These are phyloP conservation scores for Manduca sexta DNA, from an alignment of 1,140 invertebrate genomes.

Conservation along the genomic window DNA sequence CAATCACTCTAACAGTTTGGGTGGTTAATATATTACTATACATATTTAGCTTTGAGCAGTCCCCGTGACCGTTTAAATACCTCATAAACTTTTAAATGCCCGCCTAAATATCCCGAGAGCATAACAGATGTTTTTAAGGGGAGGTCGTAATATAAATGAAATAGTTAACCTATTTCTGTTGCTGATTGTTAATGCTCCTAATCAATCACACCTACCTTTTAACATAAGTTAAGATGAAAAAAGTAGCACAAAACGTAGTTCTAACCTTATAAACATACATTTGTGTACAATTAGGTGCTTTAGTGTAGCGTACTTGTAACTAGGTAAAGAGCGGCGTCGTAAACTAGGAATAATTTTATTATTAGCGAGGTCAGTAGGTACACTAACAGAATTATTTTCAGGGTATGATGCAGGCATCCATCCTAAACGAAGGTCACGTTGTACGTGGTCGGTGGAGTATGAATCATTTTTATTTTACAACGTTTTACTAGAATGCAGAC, in stretches of 20 bases:
- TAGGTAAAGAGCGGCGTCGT: constrained; percentile 29
- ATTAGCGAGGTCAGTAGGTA: constrained; percentile 27
- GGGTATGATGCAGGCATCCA: constrained; percentile 35
- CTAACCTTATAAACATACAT: no score
- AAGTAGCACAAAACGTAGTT: no score
- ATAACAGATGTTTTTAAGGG: constrained; percentile 11
- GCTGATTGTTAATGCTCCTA: no score
- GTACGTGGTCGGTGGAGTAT: constrained; percentile 20
- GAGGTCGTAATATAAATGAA: constrained; percentile 4
- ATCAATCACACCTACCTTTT: no score
- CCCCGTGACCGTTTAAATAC: constrained; percentile 21
- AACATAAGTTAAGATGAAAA: no score
- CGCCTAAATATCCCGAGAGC: constrained; percentile 6
- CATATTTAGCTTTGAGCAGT: constrained; percentile 33
- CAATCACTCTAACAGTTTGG: constrained; percentile 17
- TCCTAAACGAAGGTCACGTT: constrained; percentile 30
- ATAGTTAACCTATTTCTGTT: constrained; percentile 7
- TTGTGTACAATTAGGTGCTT: no score
- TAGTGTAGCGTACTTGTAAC: no score
- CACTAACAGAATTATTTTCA: constrained; percentile 41
- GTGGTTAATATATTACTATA: constrained; percentile 9
- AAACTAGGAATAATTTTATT: constrained; percentile 29
- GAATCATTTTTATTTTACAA: constrained; percentile 21
- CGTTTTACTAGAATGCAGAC: constrained; percentile 1
- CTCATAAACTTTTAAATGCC: constrained; percentile 23